phyloP scores from a whole-genome alignment of 2,113 vertebrate genomes.

The Xiphorhynchus elegans region DNA sequence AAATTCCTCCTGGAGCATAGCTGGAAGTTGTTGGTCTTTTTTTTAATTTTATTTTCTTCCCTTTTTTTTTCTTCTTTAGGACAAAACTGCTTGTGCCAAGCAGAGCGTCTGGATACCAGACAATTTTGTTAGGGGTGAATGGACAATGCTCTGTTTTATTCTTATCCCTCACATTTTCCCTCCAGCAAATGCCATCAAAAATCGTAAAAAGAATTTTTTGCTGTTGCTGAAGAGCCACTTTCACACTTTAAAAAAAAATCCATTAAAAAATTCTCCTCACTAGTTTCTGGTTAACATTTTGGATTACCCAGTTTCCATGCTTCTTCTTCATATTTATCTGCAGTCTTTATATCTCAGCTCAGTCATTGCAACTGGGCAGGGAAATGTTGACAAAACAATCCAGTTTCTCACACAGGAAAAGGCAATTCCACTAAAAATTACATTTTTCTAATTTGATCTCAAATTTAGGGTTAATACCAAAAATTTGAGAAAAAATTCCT shows the following conservation, averaged over 20 bases:
- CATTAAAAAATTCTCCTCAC: not conserved
- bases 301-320: not conserved
- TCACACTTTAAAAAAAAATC: not conserved
- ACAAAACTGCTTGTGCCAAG: not conserved
- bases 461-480: not conserved
- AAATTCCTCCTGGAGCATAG: constrained; percentile 6
- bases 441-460: not conserved
- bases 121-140: not conserved
- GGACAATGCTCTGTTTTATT: not conserved
- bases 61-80: not conserved
- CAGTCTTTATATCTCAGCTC: not conserved
- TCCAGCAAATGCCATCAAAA: not conserved
- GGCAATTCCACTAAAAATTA: not conserved
- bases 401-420: not conserved
- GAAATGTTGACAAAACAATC: not conserved
- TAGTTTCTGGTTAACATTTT: not conserved
- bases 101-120: not conserved
- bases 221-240: not conserved
- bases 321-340: not conserved
- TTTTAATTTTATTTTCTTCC: too few species aligned
- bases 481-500: not conserved
- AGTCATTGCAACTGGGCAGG: not conserved
- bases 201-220: not conserved
- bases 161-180: not conserved
- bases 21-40: not conserved